Base-by-base conservation (phyloP, 2,113 vertebrate species). In the Sander lucioperca region DNA sequence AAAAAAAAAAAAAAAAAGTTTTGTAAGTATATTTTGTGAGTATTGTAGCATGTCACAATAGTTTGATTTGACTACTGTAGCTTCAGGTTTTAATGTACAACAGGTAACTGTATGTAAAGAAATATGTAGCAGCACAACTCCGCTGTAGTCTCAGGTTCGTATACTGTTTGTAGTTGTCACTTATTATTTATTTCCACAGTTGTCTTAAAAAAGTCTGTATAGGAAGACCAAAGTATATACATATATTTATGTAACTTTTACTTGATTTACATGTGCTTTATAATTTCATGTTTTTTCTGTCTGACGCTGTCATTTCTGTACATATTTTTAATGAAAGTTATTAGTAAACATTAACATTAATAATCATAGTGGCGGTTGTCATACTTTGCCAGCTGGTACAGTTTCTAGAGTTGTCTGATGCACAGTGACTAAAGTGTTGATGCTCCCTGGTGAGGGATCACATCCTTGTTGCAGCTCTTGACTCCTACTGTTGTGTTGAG, bases 141-240 rank as follows among this genome's bases (percentile, higher is more conserved):
- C 30, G 33, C 23, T 80, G 48, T 84, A 75, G 65, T 73, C 80
- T 88, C 82, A 83, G 61, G 23, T 78, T 43, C 84, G 23, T 75
- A 51, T 53, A 58, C 25, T 59, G 47, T 88, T 71, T 80, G 21
- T 80, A 86, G 76, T 48, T 65, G 23, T 70, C 43, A 59, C 65
- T 21, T 14, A n/a, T n/a, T 88, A 84, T 90, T 87, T 91, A 88
- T 88, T 82, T 54, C 12, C 57, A 81, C 51, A 53, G 12, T 30
- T 88, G 72, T 84, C 68, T 82, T 75, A 74, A 79, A 90, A 39
- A 50, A 68, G 50, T 86, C 75, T 45, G 21, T 64, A 63, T 74
- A 74, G 54, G 62, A 65, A 76, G 0, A 58, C 43, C 61, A 75
- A 54, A 77, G 47, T 54, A 84, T 10, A 69, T n/a, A 54, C 18